phyloP scores from a whole-genome alignment of 2,888 invertebrate genomes.

The Stenodera caucasica region DNA sequence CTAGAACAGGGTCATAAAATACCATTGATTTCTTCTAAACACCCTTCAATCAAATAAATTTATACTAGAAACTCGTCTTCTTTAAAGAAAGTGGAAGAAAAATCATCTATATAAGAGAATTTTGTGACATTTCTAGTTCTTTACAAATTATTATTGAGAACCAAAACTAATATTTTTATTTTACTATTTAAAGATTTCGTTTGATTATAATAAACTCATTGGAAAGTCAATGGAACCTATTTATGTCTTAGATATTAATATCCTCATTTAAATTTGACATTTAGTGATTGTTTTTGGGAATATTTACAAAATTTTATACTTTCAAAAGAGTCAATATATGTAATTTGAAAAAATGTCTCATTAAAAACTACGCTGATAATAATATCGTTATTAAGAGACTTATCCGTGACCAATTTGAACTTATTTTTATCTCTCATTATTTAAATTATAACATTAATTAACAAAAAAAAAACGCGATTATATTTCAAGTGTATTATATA shows the following conservation, averaged over 20 bases:
- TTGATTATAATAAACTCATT: background rate
- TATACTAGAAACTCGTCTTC: background rate
- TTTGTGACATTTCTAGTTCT: background rate
- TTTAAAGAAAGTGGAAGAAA: background rate
- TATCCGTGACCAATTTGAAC: background rate
- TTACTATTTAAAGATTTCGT: background rate
- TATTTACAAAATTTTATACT: too few relatives aligned
- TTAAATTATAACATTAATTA: too few relatives aligned
- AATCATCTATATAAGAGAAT: background rate
- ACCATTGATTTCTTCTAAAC: background rate
- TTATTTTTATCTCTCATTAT: background rate
- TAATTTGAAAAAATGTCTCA: background rate
- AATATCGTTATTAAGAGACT: background rate
- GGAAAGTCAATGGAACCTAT: background rate
- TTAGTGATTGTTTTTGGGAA: background rate
- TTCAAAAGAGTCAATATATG: too few relatives aligned
- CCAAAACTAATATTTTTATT: background rate
- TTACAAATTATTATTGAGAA: background rate
- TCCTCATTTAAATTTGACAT: conserved; percentile 2
- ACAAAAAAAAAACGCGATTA: too few relatives aligned
- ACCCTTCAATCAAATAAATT: conserved; percentile 1
- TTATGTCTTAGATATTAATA: background rate
- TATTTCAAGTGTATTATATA: too few relatives aligned
- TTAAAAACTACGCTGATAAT: background rate
- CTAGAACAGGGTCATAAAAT: conserved; percentile 6